Conservation (phyloP, 1,140 invertebrate genomes). For the Ceratosolen solmsi region DNA sequence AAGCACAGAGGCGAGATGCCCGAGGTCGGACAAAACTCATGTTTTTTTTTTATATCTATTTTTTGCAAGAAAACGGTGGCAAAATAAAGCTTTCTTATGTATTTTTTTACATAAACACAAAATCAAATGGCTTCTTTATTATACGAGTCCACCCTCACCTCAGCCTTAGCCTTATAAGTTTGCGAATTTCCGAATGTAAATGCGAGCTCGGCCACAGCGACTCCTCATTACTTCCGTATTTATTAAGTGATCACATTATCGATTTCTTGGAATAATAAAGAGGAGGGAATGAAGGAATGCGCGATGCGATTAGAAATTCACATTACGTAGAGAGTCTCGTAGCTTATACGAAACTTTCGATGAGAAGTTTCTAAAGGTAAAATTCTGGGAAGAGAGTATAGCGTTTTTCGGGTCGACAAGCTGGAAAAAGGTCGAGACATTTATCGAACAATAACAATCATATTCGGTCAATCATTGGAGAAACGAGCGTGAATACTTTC, state of each 20-base stretch:
- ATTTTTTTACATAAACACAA: conserved; percentile 72
- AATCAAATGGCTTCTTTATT: conserved; percentile 30
- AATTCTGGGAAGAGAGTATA: not conserved
- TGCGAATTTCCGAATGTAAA: not conserved
- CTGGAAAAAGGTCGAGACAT: not conserved
- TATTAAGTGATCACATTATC: not conserved
- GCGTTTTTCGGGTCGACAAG: not conserved
- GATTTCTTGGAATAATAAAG: not conserved
- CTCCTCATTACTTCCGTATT: not conserved
- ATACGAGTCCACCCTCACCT: not conserved
- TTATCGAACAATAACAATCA: not conserved
- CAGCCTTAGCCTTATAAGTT: not conserved
- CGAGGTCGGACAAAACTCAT: not conserved
- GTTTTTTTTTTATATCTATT: conserved; percentile 58
- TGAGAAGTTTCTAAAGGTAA: conserved; percentile 1
- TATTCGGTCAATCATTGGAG: conserved; percentile 27
- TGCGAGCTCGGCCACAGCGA: not conserved
- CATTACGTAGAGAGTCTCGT: not conserved
- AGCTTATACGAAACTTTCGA: not conserved
- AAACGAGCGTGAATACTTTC: conserved; percentile 32
- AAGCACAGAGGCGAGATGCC: not conserved
- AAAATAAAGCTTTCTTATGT: conserved; percentile 75
- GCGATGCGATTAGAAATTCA: not conserved
- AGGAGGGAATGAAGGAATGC: too few relatives aligned
- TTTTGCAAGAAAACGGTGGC: conserved; percentile 75